Base-by-base conservation (phyloP, 2,888 invertebrate species). In the Sylvicola cinctus region DNA sequence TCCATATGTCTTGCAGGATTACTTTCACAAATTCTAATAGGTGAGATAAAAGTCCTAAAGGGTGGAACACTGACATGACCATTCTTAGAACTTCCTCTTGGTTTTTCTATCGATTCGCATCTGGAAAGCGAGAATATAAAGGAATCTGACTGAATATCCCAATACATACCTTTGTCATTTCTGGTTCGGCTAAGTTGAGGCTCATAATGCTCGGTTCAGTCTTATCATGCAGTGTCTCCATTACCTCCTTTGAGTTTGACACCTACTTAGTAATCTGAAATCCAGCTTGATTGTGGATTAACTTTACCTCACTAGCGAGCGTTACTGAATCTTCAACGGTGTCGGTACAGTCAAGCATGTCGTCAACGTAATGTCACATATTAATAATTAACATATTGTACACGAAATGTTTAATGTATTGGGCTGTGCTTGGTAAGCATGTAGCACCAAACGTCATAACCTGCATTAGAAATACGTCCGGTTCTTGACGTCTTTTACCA, bases 281-380 rank as follows among this genome's bases (percentile, higher is more conserved):
- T 0, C 41, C 41, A 8, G 16, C 37, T 38, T 16, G 39, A 4
- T 7, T 34, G 33, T 38, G 40, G 7, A 41, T 35, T 29, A 32
- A 33, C n/a, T 29, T 33, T 1, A 42, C 37, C 14, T 44, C 38
- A 23, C 30, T 30, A 10, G 38, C 39, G 8, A 41, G 25, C n/a
- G 35, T 33, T 28, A 41, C 36, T 11, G 43, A 43, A 32, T 43
- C 40, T 27, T 42, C 39, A n/a, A 38, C 36, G 1, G 43, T 39
- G 23, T 45, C 36, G 3, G 40, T 38, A 26, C 46, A 45, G 25
- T 45, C 43, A 11, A 49, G 30, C 35, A 44, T 42, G 16, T 48
- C 48, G 30, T 51, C 46, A 31, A 49, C 44, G 28, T 49, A 51
- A 35, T 44, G 44, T 45, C 44, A 10, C 39, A 27, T 1, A 39